Percentiles rank a stretch among this genome's conserved stretches.
These are phyloP conservation scores for Chitala chitala DNA, from an alignment of 2,113 vertebrate species.

Conservation along the genomic window DNA sequence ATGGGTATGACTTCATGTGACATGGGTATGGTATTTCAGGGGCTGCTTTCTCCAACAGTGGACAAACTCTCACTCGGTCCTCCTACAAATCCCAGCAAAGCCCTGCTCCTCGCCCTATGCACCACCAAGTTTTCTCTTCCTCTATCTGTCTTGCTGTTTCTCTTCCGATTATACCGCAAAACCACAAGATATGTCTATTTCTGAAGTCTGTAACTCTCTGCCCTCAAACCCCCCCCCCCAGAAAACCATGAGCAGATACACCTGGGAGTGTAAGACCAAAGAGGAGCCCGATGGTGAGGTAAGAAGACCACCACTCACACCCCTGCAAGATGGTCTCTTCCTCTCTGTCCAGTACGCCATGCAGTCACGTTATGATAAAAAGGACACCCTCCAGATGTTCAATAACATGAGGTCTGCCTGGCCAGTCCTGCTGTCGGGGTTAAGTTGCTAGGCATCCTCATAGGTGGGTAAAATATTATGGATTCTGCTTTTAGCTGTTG, in stretches of 20 bases:
- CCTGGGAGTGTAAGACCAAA: constrained; percentile 79
- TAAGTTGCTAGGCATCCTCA: too few relatives aligned
- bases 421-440: too few relatives aligned
- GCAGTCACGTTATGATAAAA: too few relatives aligned
- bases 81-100: background rate
- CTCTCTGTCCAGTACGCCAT: background rate
- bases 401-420: background rate
- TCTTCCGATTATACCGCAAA: constrained; percentile 30
- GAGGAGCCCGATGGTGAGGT: constrained; percentile 71
- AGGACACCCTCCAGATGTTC: background rate
- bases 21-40: too few relatives aligned
- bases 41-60: background rate
- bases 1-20: background rate
- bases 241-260: constrained; percentile 81
- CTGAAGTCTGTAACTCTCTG: constrained; percentile 65
- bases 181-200: constrained; percentile 50
- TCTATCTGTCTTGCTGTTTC: background rate
- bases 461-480: too few relatives aligned
- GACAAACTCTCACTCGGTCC: background rate
- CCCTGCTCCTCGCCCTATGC: too few relatives aligned
- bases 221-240: constrained; percentile 58
- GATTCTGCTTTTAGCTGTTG: too few relatives aligned
- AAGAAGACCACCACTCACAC: constrained; percentile 43
- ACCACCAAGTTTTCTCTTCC: background rate
- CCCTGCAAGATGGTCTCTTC: background rate